These are phyloP conservation scores for Ctenosaura bakeri DNA, from an alignment of 2,797 vertebrate genomes.

Conservation along the genomic window DNA sequence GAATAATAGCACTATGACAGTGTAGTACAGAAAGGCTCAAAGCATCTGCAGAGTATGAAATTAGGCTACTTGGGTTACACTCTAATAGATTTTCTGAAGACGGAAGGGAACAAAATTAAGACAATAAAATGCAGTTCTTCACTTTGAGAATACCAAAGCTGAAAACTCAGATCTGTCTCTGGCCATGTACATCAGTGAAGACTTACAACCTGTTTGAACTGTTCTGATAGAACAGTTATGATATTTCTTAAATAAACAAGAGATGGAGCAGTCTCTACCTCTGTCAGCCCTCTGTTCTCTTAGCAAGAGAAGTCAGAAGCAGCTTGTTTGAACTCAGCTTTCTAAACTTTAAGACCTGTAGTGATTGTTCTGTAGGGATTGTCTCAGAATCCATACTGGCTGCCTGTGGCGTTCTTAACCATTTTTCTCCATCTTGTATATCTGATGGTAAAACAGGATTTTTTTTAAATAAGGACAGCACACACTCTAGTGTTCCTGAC, in stretches of 20 bases:
- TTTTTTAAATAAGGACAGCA: not conserved
- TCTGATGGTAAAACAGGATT: not conserved
- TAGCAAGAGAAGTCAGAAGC: not conserved
- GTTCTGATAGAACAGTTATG: not conserved
- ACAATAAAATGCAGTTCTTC: too few relatives aligned
- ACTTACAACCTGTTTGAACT: not conserved
- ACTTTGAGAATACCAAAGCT: too few relatives aligned
- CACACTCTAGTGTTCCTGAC: not conserved
- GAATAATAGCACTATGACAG: too few relatives aligned
- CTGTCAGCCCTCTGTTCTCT: not conserved
- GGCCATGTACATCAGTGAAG: not conserved
- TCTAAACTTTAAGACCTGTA: not conserved
- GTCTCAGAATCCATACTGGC: not conserved
- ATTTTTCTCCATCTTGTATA: not conserved
- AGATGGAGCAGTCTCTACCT: not conserved
- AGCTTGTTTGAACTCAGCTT: not conserved
- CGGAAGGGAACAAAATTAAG: too few relatives aligned
- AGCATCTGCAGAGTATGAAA: too few relatives aligned
- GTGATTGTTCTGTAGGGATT: not conserved
- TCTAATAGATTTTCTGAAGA: too few relatives aligned
- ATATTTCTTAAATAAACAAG: not conserved
- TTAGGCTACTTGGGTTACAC: too few relatives aligned
- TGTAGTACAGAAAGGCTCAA: too few relatives aligned
- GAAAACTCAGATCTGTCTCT: too few relatives aligned
- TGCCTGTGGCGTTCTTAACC: not conserved